Evolutionary conservation across 2,888 invertebrate species (phyloP).

Genomic region (Aspidiotus rigidus): DNA sequence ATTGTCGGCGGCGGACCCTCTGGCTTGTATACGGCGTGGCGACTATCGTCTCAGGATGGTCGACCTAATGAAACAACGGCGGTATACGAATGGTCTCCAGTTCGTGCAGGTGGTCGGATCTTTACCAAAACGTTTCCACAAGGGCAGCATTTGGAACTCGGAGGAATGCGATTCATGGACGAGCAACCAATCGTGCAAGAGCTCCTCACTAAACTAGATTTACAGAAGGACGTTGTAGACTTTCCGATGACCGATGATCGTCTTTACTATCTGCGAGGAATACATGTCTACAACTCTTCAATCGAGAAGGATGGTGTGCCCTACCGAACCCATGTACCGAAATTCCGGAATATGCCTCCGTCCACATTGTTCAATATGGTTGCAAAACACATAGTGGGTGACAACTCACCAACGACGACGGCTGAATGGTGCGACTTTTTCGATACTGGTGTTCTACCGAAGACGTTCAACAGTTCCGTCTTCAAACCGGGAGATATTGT

Average conservation of each 20-base stretch:
- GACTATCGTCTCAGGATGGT: not conserved
- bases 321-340: not conserved
- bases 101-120: not conserved
- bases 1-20: constrained; percentile 1
- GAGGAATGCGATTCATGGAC: not conserved
- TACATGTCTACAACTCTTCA: not conserved
- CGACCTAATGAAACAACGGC: not conserved
- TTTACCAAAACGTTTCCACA: not conserved
- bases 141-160: not conserved
- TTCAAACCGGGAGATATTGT: not conserved
- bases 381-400: not conserved
- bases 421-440: not conserved
- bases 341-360: not conserved
- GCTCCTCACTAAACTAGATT: not conserved
- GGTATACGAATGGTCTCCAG: not conserved
- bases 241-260: not conserved
- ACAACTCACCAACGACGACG: not conserved
- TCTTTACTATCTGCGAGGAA: not conserved
- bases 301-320: not conserved
- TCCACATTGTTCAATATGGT: not conserved
- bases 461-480: not conserved
- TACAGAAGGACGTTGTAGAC: not conserved
- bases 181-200: not conserved
- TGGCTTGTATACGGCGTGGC: not conserved
- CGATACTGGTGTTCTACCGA: not conserved